Base-by-base conservation (phyloP, 2,888 invertebrate species). In the Noctua pronuba region DNA sequence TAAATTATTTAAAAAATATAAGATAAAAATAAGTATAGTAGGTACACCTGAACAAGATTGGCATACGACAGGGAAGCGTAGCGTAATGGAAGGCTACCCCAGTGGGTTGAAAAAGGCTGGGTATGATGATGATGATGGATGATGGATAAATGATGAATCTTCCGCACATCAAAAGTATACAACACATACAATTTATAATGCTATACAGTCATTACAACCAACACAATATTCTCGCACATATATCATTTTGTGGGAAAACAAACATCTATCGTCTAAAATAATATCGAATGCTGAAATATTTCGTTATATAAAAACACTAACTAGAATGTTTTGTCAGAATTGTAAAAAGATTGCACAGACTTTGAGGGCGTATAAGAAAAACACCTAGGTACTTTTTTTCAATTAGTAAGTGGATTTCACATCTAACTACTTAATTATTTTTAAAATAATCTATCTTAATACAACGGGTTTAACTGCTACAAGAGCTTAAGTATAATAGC, bases 381-480 rank as follows among this genome's bases (percentile, higher is more conserved):
- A 82, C 65, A 83, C 31, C 35, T 72, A 74, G 68, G 58, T 67
- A 6, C 28, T 41, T 44, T 71, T 71, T 69, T 83, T 66, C 55
- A 73, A 84, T 79, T 86, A n/a, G 52, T 55, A 5, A 58, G 52
- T 79, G 38, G 73, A 71, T 85, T 85, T 69, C 68, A 85, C 85
- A 82, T 68, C 73, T 79, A 84, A 49, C 80, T 86, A 84, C 70
- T 73, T 83, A 65, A 70, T 75, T 75, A 83, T 75, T 79, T 73
- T 73, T 44, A 13, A 79, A 78, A 74, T 84, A 80, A 82, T 77
- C 72, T 75, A 86, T 75, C 60, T 72, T 86, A 84, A 66, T 84
- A 84, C 84, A 84, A 79, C 73, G 71, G 77, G 85, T 80, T 49
- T 74, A 76, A 60, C 80, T 70, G 76, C 74, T 85, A 86, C 74